These are phyloP conservation scores for Epirrita christyi DNA, from an alignment of 2,888 invertebrate species.

Conservation along the genomic window DNA sequence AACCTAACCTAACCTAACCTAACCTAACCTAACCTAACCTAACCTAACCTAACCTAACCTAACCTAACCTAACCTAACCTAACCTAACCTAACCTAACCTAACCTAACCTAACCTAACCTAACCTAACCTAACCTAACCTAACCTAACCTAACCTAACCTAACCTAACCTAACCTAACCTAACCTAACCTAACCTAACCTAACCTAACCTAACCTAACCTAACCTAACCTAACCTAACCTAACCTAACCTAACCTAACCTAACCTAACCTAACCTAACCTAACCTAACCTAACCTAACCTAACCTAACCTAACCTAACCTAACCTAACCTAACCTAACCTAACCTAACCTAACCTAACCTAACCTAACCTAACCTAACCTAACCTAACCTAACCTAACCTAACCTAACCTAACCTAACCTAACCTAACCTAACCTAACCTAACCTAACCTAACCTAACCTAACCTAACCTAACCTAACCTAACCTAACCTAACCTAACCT, in stretches of 20 bases:
- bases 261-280: not conserved
- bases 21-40: not conserved
- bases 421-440: not conserved
- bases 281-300: not conserved
- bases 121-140: not conserved
- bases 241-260: not conserved
- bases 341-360: not conserved
- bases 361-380: not conserved
- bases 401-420: not conserved
- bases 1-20: not conserved
- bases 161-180: not conserved
- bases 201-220: not conserved
- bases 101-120: not conserved
- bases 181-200: not conserved
- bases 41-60: constrained; percentile 1
- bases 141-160: not conserved
- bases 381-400: not conserved
- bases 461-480: not conserved
- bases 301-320: not conserved
- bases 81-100: not conserved
- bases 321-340: not conserved
- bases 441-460: not conserved
- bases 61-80: not conserved
- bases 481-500: not conserved
- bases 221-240: not conserved